Percentiles rank a stretch among this genome's conserved stretches.
phyloP scores from a whole-genome alignment of 2,888 invertebrate species.

The Noctua janthe region DNA sequence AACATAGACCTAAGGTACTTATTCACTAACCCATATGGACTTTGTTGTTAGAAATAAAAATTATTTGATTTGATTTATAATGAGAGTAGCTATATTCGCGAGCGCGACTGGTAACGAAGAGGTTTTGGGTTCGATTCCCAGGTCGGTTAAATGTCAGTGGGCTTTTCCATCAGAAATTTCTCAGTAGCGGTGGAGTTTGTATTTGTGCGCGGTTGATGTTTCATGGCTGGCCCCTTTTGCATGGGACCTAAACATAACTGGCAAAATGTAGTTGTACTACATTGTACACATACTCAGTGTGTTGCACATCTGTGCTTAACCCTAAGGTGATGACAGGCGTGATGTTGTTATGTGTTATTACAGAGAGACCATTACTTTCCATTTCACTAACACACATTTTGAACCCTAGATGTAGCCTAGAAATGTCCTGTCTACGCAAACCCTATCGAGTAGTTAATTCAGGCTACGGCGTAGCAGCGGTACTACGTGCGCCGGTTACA shows the following conservation, averaged over 20 bases:
- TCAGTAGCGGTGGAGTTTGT: too few relatives aligned
- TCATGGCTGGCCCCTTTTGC: too few relatives aligned
- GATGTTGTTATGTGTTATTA: not conserved
- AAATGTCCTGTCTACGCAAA: slow-evolving; percentile 31
- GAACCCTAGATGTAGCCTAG: not conserved
- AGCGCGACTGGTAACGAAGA: not conserved
- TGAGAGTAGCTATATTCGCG: not conserved
- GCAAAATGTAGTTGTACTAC: too few relatives aligned
- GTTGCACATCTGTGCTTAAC: too few relatives aligned
- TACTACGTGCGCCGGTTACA: slow-evolving; percentile 66
- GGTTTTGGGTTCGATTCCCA: not conserved
- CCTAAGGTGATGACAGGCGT: not conserved
- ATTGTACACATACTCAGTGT: too few relatives aligned
- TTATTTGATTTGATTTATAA: too few relatives aligned
- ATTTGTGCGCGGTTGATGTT: too few relatives aligned
- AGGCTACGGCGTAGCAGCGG: slow-evolving; percentile 63
- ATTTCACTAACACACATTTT: not conserved
- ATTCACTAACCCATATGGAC: too few relatives aligned
- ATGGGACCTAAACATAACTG: too few relatives aligned
- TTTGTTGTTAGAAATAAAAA: too few relatives aligned
- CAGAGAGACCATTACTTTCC: not conserved
- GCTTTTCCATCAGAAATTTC: not conserved
- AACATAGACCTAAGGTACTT: too few relatives aligned
- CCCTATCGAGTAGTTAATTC: slow-evolving; percentile 59
- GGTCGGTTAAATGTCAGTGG: not conserved